Percentiles rank a stretch among this genome's conserved stretches.
phyloP scores from a whole-genome alignment of 2,113 vertebrate genomes.

The Silurus meridionalis region DNA sequence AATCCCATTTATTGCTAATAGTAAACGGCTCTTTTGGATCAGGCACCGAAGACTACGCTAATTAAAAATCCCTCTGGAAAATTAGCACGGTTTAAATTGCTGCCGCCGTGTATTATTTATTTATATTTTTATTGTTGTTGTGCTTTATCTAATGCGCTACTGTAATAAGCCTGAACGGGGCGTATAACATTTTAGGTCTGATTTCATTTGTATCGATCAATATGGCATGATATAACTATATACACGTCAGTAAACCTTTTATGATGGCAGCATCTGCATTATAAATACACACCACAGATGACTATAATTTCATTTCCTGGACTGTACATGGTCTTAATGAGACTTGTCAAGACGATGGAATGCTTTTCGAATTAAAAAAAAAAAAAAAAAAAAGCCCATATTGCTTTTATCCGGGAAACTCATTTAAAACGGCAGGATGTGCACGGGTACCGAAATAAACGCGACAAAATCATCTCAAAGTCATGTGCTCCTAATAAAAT shows the following conservation, averaged over 20 bases:
- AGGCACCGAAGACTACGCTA: background rate
- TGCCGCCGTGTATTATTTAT: too few species aligned
- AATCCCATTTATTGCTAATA: background rate
- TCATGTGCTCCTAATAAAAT: constrained; percentile 3
- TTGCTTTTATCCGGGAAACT: background rate
- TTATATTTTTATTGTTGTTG: background rate
- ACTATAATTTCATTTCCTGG: constrained; percentile 5
- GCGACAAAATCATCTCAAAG: background rate
- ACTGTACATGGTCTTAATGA: background rate
- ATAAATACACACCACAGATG: background rate
- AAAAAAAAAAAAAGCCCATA: background rate
- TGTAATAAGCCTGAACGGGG: background rate
- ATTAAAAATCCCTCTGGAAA: background rate
- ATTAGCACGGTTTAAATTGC: background rate
- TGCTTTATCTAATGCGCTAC: background rate
- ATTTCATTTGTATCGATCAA: background rate
- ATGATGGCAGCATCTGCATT: background rate
- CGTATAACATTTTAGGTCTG: background rate
- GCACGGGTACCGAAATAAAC: background rate
- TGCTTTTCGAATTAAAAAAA: background rate
- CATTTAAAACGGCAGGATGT: constrained; percentile 20
- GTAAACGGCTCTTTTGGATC: background rate
- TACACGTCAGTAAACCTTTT: background rate
- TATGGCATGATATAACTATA: background rate
- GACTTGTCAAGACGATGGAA: constrained; percentile 1